These are phyloP conservation scores for Nemapogon koenigi DNA, from an alignment of 2,888 invertebrate species.

Conservation along the genomic window DNA sequence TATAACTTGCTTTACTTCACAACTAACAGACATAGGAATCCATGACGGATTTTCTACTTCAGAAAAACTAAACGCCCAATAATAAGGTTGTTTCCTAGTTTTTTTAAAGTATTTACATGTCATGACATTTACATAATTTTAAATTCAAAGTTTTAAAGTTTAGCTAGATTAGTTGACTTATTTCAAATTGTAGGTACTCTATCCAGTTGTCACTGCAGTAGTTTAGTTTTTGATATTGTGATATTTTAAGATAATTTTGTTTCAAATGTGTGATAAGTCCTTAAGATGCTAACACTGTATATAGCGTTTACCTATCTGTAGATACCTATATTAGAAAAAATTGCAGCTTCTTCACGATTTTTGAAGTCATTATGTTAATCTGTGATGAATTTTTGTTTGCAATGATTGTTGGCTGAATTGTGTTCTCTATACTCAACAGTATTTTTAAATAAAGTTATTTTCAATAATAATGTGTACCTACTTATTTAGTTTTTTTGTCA, in stretches of 20 bases:
- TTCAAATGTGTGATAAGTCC: conserved; percentile 28
- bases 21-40: no score
- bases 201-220: no score
- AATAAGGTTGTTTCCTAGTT: no score
- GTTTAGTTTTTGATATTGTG: conserved; percentile 55
- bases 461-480: conserved; percentile 23
- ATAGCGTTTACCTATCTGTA: no score
- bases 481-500: neutral
- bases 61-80: no score
- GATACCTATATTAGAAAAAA: conserved; percentile 13
- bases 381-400: conserved; percentile 46
- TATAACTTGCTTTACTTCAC: no score
- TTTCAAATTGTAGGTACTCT: no score
- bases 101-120: no score
- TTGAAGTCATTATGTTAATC: conserved; percentile 35
- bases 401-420: conserved; percentile 43
- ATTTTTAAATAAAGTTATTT: conserved; percentile 55
- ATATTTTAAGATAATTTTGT: conserved; percentile 49
- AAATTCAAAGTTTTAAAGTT: no score
- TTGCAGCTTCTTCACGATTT: conserved; percentile 27
- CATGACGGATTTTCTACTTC: no score
- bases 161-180: no score
- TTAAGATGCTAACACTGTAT: conserved; percentile 30
- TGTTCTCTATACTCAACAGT: conserved; percentile 36
- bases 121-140: no score